A percentile compares a stretch with the other conserved stretches of the same genome.
phyloP scores from a whole-genome alignment of 2,888 invertebrate genomes.

The Drosophila nigricruria region DNA sequence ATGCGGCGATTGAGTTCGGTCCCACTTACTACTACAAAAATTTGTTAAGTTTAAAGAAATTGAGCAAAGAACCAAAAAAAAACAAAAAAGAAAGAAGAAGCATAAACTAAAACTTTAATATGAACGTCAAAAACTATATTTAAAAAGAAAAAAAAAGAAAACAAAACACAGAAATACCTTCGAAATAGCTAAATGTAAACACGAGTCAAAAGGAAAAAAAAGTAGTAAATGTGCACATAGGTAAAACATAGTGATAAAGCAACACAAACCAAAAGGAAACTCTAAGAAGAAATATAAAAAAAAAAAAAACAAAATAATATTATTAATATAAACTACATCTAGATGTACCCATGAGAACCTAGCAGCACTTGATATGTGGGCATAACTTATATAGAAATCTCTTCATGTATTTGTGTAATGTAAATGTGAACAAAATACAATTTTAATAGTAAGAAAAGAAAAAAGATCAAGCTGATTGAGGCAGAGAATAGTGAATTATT shows the following conservation, averaged over 20 bases:
- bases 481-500: slow-evolving; percentile 67
- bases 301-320: too few species aligned
- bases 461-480: slow-evolving; percentile 22
- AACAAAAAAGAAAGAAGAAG: slow-evolving; percentile 8
- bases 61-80: slow-evolving; percentile 38
- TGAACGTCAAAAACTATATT: slow-evolving; percentile 11
- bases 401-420: slow-evolving; percentile 71
- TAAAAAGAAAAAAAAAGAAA: neutral
- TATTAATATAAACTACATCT: slow-evolving; percentile 24
- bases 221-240: slow-evolving; percentile 60
- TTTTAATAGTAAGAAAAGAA: slow-evolving; percentile 23
- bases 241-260: slow-evolving; percentile 60
- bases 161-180: slow-evolving; percentile 37
- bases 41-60: slow-evolving; percentile 33
- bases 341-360: slow-evolving; percentile 50
- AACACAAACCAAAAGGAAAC: slow-evolving; percentile 50
- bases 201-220: slow-evolving; percentile 30
- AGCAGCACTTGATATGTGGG: slow-evolving; percentile 41
- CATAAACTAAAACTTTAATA: slow-evolving; percentile 4
- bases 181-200: slow-evolving; percentile 56
- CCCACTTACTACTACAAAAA: slow-evolving; percentile 46
- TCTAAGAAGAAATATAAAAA: slow-evolving; percentile 9
- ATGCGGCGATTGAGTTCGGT: slow-evolving; percentile 7
- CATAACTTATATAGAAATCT: slow-evolving; percentile 47
- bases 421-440: slow-evolving; percentile 60